Evolutionary conservation across 2,113 vertebrate species (phyloP).

Genomic region (Oncorhynchus tshawytscha): DNA sequence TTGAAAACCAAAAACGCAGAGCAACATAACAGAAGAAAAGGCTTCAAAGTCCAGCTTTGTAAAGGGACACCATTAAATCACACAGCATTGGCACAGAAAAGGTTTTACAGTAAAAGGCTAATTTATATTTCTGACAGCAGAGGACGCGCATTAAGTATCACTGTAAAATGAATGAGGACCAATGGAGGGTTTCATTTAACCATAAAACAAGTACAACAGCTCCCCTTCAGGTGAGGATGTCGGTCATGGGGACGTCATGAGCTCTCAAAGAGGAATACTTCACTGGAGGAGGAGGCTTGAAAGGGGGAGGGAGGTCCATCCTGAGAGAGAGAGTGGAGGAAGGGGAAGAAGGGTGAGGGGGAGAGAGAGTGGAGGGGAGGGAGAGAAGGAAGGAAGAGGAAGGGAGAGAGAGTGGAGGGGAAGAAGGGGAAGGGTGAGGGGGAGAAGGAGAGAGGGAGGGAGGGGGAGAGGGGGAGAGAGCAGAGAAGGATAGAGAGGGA

Average conservation of each 20-base stretch:
- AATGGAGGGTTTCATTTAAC: no score
- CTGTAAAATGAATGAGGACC: no score
- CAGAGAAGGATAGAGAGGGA: constrained; percentile 39
- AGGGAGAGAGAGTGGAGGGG: no score
- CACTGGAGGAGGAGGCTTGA: constrained; percentile 74
- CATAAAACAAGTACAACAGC: neutral
- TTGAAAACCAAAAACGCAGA: no score
- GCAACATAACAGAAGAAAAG: no score
- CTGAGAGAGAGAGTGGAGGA: constrained; percentile 30
- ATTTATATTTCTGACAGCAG: no score
- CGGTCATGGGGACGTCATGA: constrained; percentile 16
- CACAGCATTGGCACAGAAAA: no score
- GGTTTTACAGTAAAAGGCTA: no score
- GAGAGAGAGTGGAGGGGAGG: constrained; percentile 32
- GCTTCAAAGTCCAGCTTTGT: no score
- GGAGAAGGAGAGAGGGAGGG: neutral
- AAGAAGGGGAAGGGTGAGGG: constrained; percentile 48
- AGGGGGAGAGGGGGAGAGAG: constrained; percentile 34
- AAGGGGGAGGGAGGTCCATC: constrained; percentile 64
- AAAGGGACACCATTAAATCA: no score
- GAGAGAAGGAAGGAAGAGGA: neutral
- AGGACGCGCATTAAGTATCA: no score
- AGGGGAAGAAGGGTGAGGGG: no score
- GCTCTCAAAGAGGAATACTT: constrained; percentile 57
- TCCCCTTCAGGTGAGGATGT: constrained; percentile 9